Conservation (phyloP, 1,140 invertebrate genomes). For the Lasioglossum baleicum region DNA sequence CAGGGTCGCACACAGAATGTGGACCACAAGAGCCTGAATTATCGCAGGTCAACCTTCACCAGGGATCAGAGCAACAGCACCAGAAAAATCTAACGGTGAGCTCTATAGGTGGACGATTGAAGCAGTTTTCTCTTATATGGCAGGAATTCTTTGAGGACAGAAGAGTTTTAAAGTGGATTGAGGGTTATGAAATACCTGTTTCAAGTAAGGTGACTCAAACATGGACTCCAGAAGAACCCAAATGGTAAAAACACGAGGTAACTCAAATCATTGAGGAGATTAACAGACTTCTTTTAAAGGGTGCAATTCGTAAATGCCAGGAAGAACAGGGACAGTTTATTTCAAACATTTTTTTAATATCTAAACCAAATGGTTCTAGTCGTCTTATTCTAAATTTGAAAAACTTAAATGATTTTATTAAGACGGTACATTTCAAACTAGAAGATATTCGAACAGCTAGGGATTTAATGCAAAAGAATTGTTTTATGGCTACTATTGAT, state of each 20-base stretch:
- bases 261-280: background rate
- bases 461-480: background rate
- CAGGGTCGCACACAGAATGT: too few species aligned
- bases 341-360: slow-evolving; percentile 2
- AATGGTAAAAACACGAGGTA: background rate
- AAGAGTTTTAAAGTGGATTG: background rate
- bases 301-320: background rate
- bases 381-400: slow-evolving; percentile 14
- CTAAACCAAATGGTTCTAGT: slow-evolving; percentile 5
- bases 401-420: slow-evolving; percentile 11
- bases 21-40: too few species aligned
- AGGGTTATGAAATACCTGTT: background rate
- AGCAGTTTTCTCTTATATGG: too few species aligned
- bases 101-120: too few species aligned
- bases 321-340: background rate
- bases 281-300: background rate
- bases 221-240: background rate
- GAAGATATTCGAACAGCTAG: background rate
- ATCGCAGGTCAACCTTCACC: too few species aligned
- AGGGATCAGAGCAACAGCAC: too few species aligned
- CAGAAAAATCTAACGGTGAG: too few species aligned
- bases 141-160: background rate
- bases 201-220: background rate
- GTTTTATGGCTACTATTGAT: background rate
- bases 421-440: background rate